These are phyloP conservation scores for Ailuropoda melanoleuca DNA, from an alignment of 2,113 vertebrate species.

Conservation along the genomic window DNA sequence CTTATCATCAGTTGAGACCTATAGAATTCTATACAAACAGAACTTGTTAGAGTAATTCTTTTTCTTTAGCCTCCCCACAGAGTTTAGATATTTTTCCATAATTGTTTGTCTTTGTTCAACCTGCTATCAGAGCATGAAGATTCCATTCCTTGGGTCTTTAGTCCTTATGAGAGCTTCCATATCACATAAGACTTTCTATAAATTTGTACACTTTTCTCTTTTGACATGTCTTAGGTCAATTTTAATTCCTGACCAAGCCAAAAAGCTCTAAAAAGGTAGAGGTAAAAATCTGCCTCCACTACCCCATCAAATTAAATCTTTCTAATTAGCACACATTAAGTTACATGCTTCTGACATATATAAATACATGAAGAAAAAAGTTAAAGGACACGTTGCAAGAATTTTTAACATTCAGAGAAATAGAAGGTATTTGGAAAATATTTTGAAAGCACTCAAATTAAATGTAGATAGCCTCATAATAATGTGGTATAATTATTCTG, in stretches of 20 bases:
- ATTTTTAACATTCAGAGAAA: neutral
- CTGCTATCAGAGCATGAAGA: neutral
- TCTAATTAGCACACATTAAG: neutral
- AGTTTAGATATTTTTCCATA: neutral
- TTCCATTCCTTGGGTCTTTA: neutral
- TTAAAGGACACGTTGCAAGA: neutral
- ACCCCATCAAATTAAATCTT: neutral
- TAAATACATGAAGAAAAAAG: neutral
- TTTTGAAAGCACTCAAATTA: neutral
- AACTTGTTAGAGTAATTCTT: neutral
- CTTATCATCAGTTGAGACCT: neutral
- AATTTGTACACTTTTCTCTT: neutral
- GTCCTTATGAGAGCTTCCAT: neutral
- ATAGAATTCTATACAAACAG: neutral
- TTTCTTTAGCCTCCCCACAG: neutral
- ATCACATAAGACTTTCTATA: neutral
- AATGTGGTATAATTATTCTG: neutral
- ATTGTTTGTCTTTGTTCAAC: neutral
- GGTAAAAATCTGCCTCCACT: neutral
- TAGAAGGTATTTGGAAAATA: neutral
- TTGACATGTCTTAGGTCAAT: neutral
- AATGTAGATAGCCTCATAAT: neutral
- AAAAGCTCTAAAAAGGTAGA: neutral
- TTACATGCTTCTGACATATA: neutral
- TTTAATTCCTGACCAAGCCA: neutral